These are phyloP conservation scores for Aromia moschata DNA, from an alignment of 2,888 invertebrate genomes.

Conservation along the genomic window DNA sequence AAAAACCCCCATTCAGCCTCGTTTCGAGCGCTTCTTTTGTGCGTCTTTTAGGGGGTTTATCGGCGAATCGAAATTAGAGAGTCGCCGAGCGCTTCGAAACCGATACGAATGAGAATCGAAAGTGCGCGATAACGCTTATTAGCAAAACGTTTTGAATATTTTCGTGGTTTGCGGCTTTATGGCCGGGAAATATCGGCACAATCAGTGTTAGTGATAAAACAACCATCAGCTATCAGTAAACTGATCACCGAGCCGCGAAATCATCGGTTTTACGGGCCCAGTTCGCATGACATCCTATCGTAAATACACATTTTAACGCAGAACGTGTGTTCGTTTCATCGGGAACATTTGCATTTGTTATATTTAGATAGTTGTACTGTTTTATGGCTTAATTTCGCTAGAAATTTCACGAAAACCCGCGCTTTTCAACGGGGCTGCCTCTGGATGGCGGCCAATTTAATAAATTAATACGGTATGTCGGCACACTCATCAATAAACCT, in stretches of 20 bases:
- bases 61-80: conserved; percentile 36
- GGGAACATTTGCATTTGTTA: conserved; percentile 50
- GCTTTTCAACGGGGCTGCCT: conserved; percentile 19
- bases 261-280: conserved; percentile 58
- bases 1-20: conserved; percentile 12
- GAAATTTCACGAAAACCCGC: conserved; percentile 21
- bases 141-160: conserved; percentile 56
- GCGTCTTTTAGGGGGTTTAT: conserved; percentile 31
- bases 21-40: conserved; percentile 31
- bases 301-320: conserved; percentile 53
- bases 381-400: conserved; percentile 33
- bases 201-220: conserved; percentile 61
- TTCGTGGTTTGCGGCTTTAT: conserved; percentile 55
- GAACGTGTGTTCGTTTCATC: conserved; percentile 50
- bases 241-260: conserved; percentile 60
- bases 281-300: conserved; percentile 53
- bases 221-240: conserved; percentile 59
- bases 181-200: conserved; percentile 58
- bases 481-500: not conserved
- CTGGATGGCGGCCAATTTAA: conserved; percentile 35
- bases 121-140: conserved; percentile 53
- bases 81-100: conserved; percentile 30
- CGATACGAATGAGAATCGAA: conserved; percentile 44
- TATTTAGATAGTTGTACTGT: conserved; percentile 42
- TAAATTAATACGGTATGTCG: conserved; percentile 12